Conservation (phyloP, 1,140 invertebrate genomes). For the Varroa destructor region DNA sequence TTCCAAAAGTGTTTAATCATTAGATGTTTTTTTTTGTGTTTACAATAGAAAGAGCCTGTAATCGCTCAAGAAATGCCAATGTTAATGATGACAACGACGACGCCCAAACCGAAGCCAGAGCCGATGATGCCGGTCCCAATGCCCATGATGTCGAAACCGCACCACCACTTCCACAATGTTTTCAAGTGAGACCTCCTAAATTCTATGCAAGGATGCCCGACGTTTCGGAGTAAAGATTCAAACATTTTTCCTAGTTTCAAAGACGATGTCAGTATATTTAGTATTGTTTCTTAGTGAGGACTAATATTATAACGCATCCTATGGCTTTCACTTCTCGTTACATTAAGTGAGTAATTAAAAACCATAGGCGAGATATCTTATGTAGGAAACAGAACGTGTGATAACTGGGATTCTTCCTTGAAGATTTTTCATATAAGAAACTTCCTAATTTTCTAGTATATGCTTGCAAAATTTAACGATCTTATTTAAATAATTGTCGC, state of each 20-base stretch:
- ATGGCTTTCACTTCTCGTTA: background rate
- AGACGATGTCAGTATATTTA: background rate
- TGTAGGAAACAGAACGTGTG: too few relatives aligned
- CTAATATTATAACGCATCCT: background rate
- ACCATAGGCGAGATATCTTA: too few relatives aligned
- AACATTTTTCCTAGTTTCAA: background rate
- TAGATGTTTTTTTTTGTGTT: too few relatives aligned
- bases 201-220: background rate
- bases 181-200: slow-evolving; percentile 8
- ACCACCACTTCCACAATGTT: slow-evolving; percentile 26
- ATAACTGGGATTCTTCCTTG: too few relatives aligned
- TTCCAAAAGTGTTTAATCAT: too few relatives aligned
- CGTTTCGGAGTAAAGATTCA: background rate
- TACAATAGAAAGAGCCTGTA: too few relatives aligned
- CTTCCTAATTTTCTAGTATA: too few relatives aligned
- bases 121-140: slow-evolving; percentile 20
- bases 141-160: slow-evolving; percentile 1
- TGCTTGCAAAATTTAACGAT: too few relatives aligned
- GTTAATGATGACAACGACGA: slow-evolving; percentile 8
- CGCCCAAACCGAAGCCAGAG: background rate
- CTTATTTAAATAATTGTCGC: too few relatives aligned
- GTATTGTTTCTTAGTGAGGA: background rate
- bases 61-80: too few relatives aligned
- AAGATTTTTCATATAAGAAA: too few relatives aligned
- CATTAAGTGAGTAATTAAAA: background rate